Evolutionary conservation across 2,888 invertebrate species (phyloP), one percentile per base, ranked within the genome.

Genomic region (Epsilonema sp.): DNA sequence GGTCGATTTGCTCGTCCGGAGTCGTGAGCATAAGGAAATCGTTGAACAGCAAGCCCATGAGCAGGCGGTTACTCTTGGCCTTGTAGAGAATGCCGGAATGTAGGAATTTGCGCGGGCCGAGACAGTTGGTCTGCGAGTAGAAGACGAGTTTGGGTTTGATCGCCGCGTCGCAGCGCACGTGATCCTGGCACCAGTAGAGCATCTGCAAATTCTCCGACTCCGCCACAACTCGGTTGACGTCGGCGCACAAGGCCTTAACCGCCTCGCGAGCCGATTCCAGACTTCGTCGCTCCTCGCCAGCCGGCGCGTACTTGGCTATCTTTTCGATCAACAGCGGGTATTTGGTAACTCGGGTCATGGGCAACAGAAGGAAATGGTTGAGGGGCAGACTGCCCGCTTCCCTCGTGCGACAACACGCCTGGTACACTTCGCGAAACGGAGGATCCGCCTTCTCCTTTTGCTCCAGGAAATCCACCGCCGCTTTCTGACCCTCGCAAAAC

Each of bases 321-420:
- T 31, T 31, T 16, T 31, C 31, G 11, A 31, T 16, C 11, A 82
- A 69, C 25, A 82, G 68, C 2, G 80, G 81, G 67, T 82, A 82
- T 61, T 77, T 77, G 19, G 81, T 82, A 47, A 82, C 79, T 54
- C 82, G 68, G 63, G 81, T 80, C 78, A 82, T 80, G 3, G 82
- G 82, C 64, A 82, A 80, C 46, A 82, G 74, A 23, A 82, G 68
- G 64, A 79, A 82, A 22, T 79, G 78, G 52, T 77, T 78, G 13
- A 81, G 64, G 1, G 79, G 79, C 74, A 80, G 73, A 45, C 79
- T 79, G 59, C 77, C 76, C 1, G 78, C 77, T 21, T 75, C 69
- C 1, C 74, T 73, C 65, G 80, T 73, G 61, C 77, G 76, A 56
- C 77, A 77, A 56, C 73, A 73, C 56, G 73, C 74, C 52, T 76